phyloP scores from a whole-genome alignment of 1,140 invertebrate genomes.

The Limonius californicus region DNA sequence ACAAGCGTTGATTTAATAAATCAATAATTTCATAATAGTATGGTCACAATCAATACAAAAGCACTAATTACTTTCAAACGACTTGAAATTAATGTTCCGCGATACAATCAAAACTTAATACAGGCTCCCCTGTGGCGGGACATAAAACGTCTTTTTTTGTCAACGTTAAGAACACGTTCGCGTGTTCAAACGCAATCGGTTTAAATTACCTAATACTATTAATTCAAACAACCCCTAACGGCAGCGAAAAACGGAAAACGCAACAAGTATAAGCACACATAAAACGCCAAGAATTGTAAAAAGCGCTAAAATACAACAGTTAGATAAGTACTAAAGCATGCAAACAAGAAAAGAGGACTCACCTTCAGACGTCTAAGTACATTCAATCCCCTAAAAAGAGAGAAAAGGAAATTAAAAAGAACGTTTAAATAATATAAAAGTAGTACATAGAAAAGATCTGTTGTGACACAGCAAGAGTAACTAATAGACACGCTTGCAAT shows the following conservation, averaged over 20 bases:
- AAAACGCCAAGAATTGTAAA: not conserved
- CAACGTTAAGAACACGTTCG: not conserved
- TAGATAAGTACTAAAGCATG: slow-evolving; percentile 8
- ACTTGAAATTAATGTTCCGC: too few relatives aligned
- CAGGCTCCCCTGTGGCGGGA: too few relatives aligned
- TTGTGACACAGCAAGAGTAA: not conserved
- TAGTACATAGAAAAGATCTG: slow-evolving; percentile 5
- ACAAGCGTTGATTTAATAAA: too few relatives aligned
- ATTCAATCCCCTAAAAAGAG: slow-evolving; percentile 28
- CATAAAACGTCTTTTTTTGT: not conserved
- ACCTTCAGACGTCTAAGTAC: slow-evolving; percentile 26
- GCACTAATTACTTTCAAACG: too few relatives aligned
- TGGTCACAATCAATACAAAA: too few relatives aligned
- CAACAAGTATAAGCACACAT: not conserved
- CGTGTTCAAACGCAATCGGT: not conserved
- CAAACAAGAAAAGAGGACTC: slow-evolving; percentile 20
- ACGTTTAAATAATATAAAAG: slow-evolving; percentile 14
- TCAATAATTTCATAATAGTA: too few relatives aligned
- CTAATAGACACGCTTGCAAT: not conserved
- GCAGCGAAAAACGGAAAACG: not conserved
- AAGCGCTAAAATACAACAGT: not conserved
- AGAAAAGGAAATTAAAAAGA: slow-evolving; percentile 24
- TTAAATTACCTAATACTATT: slow-evolving; percentile 7
- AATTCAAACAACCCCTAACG: not conserved
- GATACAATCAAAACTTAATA: too few relatives aligned